A percentile compares a stretch with the other conserved stretches of the same genome.
phyloP scores from a whole-genome alignment of 2,113 vertebrate species.

The Furnarius figulus region DNA sequence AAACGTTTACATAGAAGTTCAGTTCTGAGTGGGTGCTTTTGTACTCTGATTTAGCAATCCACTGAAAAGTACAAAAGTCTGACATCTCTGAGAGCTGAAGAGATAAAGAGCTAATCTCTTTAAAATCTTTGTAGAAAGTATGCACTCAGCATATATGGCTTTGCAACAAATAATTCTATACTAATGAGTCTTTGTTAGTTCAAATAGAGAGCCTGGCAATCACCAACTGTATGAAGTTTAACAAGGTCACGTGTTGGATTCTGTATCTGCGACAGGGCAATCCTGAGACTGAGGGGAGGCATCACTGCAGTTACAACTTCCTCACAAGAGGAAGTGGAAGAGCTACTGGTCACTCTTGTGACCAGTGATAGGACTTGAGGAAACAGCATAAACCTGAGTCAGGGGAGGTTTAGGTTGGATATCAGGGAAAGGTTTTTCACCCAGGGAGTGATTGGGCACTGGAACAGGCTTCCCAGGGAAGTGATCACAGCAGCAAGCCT shows the following conservation, averaged over 20 bases:
- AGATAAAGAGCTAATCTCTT: not conserved
- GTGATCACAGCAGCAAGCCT: not conserved
- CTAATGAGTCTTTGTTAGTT: not conserved
- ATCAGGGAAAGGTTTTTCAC: not conserved
- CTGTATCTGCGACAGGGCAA: accelerated
- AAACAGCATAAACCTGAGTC: not conserved
- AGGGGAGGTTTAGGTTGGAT: not conserved
- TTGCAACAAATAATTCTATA: not conserved
- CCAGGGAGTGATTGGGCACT: accelerated
- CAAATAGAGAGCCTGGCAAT: not conserved
- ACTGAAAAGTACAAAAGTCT: not conserved
- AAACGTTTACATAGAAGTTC: not conserved
- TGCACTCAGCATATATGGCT: not conserved
- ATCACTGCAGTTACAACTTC: not conserved
- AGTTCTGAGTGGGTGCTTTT: not conserved
- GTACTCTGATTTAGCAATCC: not conserved
- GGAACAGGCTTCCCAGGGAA: not conserved
- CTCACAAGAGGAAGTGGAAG: not conserved
- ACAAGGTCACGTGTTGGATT: not conserved
- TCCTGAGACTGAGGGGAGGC: not conserved
- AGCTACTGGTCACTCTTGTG: no score
- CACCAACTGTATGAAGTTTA: not conserved
- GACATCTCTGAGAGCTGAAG: not conserved
- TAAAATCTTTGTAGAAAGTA: not conserved
- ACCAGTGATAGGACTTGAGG: not conserved